phyloP scores from a whole-genome alignment of 2,113 vertebrate species.

The Irena cyanogastra region DNA sequence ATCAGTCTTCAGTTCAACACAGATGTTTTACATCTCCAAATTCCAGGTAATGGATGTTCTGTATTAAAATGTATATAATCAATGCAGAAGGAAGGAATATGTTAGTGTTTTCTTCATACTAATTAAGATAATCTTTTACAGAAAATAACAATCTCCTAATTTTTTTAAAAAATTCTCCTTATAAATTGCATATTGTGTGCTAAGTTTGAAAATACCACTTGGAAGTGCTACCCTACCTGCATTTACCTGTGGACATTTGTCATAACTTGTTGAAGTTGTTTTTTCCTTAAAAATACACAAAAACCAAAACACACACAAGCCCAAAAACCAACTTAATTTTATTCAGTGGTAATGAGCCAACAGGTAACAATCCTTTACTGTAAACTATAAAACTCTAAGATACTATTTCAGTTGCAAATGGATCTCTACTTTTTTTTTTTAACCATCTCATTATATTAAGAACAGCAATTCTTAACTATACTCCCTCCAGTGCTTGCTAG shows the following conservation, averaged over 20 bases:
- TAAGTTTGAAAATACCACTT: neutral
- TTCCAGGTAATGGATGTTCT: neutral
- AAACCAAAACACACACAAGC: neutral
- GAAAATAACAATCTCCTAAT: neutral
- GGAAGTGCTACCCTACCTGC: neutral
- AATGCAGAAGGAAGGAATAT: neutral
- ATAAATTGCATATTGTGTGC: neutral
- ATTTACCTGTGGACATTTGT: neutral
- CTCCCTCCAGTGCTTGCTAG: neutral
- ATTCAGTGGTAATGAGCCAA: neutral
- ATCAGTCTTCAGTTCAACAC: neutral
- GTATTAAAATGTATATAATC: neutral
- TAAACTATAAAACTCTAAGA: neutral
- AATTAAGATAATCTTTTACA: neutral
- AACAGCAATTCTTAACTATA: neutral
- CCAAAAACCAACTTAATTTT: neutral
- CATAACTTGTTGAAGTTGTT: neutral
- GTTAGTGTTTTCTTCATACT: neutral
- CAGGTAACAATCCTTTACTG: neutral
- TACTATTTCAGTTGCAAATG: neutral
- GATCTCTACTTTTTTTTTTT: neutral
- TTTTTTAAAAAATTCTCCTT: neutral
- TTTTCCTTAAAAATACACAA: neutral
- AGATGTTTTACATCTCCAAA: neutral
- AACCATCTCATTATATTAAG: neutral